Evolutionary conservation across 2,888 invertebrate genomes (phyloP), one percentile per base, ranked within the genome.

Genomic region (Eupeodes luniger): DNA sequence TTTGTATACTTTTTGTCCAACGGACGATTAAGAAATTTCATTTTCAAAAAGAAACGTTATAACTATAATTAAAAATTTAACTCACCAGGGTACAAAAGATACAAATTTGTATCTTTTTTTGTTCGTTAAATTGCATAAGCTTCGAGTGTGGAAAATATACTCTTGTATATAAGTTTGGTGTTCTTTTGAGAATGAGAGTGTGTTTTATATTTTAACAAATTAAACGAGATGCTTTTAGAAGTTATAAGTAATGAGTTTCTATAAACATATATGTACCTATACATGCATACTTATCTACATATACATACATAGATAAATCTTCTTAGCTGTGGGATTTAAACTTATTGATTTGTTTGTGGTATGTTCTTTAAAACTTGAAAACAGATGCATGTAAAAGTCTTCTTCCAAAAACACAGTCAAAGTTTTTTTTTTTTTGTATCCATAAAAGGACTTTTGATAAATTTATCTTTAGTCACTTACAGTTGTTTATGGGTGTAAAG

Each of bases 1-100:
- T 49, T 70, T 27, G 57, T 49, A 36, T 69, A 53, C 19, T 51
- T 44, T 78, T 27, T 74, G 69, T 78, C 75, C 67, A 16, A 70
- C 78, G 74, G 34, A 70, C 78, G 74, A 81, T 77, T 84, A 72
- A 72, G 77, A 87, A 84, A 77, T 82, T 79, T 84, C 27, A 83
- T 87, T 83, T 77, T 14, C 67, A n/a, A 72, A 70, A 77, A 72
- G 66, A 80, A 74, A 74, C 67, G 51, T 66, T 83, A 59, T 66
- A 76, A 67, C 70, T 80, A 66, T 66, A 83, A 84, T 76, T 87
- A 87, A 44, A 77, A 80, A 27, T 74, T 72, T 74, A 61, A 76
- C 70, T 80, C 83, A 76, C 72, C 40, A 55, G 64, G 40, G 80
- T 62, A 44, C 44, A 76, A 61, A 64, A 70, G 19, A 55, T 7